These are phyloP conservation scores for Sicus ferrugineus DNA, from an alignment of 2,888 invertebrate genomes.

Conservation along the genomic window DNA sequence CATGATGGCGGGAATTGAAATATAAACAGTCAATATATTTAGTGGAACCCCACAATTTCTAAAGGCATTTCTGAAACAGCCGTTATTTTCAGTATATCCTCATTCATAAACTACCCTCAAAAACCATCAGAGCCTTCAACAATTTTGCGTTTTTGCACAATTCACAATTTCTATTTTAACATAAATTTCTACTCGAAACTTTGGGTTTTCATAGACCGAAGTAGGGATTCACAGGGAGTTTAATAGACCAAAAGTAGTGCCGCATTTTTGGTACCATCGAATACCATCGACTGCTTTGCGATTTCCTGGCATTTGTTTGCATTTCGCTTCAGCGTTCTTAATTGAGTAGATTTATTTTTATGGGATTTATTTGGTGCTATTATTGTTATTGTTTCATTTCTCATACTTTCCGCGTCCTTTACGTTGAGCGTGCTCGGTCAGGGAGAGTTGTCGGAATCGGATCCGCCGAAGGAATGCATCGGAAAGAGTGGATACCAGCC, in stretches of 20 bases:
- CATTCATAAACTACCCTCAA: no score
- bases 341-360: neutral
- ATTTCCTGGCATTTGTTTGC: neutral
- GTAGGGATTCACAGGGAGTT: no score
- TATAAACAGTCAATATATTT: no score
- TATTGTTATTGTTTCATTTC: constrained; percentile 29
- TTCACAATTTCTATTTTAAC: no score
- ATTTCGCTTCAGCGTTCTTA: neutral
- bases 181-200: no score
- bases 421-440: constrained; percentile 61
- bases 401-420: constrained; percentile 7
- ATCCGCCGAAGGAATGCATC: constrained; percentile 81
- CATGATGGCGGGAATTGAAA: no score
- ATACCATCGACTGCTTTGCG: neutral
- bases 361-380: neutral
- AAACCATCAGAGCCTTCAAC: no score
- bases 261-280: neutral
- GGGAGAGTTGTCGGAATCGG: constrained; percentile 67
- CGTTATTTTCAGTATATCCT: no score
- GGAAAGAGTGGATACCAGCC: constrained; percentile 94
- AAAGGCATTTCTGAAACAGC: no score
- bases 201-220: no score
- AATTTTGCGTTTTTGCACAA: no score
- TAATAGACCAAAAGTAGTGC: neutral
- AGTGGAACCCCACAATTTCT: no score